These are phyloP conservation scores for Coleophora deauratella DNA, from an alignment of 2,888 invertebrate genomes.

Conservation along the genomic window DNA sequence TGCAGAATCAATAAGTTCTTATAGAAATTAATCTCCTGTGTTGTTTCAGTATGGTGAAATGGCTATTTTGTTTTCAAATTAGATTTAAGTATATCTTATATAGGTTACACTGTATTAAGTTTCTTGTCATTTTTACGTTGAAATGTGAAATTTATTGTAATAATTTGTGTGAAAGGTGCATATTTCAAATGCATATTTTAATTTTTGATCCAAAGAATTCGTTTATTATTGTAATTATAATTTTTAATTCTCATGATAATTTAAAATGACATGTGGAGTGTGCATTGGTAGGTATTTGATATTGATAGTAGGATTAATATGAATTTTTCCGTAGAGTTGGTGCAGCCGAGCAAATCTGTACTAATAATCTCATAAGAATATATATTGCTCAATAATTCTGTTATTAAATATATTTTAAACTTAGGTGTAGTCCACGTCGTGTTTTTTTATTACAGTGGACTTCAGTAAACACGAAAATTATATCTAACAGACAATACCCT, in stretches of 20 bases:
- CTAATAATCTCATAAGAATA: slow-evolving; percentile 67
- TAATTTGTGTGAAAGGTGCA: slow-evolving; percentile 62
- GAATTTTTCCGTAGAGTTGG: slow-evolving; percentile 66
- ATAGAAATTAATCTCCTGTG: slow-evolving; percentile 47
- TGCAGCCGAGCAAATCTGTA: slow-evolving; percentile 73
- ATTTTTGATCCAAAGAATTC: slow-evolving; percentile 72
- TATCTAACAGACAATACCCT: slow-evolving; percentile 74
- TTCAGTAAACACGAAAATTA: slow-evolving; percentile 55
- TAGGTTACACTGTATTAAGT: slow-evolving; percentile 45
- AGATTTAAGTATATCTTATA: slow-evolving; percentile 62
- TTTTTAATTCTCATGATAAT: slow-evolving; percentile 45
- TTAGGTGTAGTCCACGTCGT: slow-evolving; percentile 62
- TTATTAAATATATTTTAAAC: slow-evolving; percentile 67
- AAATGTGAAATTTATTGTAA: slow-evolving; percentile 57
- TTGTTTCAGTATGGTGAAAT: slow-evolving; percentile 48
- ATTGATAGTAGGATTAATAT: slow-evolving; percentile 57
- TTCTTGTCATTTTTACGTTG: slow-evolving; percentile 62
- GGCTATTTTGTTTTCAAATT: slow-evolving; percentile 64
- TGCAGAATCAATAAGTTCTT: slow-evolving; percentile 54
- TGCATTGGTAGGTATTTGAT: slow-evolving; percentile 52
- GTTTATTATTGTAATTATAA: slow-evolving; percentile 51
- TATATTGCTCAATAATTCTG: slow-evolving; percentile 71
- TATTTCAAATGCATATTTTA: slow-evolving; percentile 64
- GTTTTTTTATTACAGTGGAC: slow-evolving; percentile 57
- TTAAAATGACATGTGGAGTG: slow-evolving; percentile 68